Evolutionary conservation across 2,113 vertebrate species (phyloP).

Genomic region (Antigone vipio): DNA sequence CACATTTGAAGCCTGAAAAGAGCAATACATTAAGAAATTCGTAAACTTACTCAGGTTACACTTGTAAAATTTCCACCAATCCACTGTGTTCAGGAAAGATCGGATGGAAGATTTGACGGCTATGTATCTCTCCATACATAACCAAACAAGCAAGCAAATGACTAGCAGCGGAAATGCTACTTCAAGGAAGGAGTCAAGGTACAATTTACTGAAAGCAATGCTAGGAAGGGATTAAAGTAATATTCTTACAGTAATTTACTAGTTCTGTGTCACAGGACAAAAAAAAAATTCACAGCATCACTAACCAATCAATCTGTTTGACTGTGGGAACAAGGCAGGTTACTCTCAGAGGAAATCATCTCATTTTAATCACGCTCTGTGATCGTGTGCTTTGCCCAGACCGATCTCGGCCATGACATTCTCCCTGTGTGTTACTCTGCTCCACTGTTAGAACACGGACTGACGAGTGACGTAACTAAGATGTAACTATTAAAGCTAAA

Average conservation of each 20-base stretch:
- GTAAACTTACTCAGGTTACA: not conserved
- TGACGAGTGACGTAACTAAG: not conserved
- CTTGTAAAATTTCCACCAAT: not conserved
- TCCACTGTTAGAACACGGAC: not conserved
- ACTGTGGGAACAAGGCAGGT: not conserved
- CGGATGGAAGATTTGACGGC: not conserved
- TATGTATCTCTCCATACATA: not conserved
- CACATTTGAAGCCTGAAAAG: constrained; percentile 79
- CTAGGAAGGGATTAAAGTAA: not conserved
- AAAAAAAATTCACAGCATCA: not conserved
- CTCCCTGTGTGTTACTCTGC: not conserved
- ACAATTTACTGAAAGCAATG: not conserved
- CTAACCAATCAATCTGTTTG: not conserved
- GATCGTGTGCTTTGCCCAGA: not conserved
- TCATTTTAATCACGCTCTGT: not conserved
- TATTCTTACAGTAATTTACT: not conserved
- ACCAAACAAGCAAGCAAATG: not conserved
- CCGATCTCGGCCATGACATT: not conserved
- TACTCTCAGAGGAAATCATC: not conserved
- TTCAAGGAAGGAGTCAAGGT: not conserved
- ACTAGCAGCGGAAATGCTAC: not conserved
- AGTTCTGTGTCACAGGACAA: not conserved
- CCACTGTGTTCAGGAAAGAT: not conserved
- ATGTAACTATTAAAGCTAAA: not conserved
- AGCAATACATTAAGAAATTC: not conserved